Percentiles rank a stretch among this genome's conserved stretches.
These are phyloP conservation scores for Mungos mungo DNA, from an alignment of 2,113 vertebrate genomes.

Conservation along the genomic window DNA sequence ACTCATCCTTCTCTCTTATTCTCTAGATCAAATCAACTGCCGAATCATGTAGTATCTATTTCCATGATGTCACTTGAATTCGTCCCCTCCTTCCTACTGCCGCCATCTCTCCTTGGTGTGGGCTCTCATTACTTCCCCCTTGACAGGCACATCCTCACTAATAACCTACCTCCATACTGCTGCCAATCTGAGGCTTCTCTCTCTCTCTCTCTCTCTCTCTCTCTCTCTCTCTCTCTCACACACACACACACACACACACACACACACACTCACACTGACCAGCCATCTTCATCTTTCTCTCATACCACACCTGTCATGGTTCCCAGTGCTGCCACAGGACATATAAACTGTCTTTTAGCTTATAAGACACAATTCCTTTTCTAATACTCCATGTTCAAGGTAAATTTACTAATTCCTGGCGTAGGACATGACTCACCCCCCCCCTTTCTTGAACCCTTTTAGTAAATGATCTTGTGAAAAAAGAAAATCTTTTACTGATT, in stretches of 20 bases:
- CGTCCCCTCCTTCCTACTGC: conserved; percentile 10
- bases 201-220: too few relatives aligned
- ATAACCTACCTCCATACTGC: background rate
- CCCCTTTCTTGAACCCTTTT: background rate
- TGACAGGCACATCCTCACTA: background rate
- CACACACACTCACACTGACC: background rate
- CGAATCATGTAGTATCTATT: background rate
- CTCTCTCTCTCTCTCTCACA: background rate
- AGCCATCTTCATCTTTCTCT: fast-evolving
- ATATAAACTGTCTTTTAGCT: background rate
- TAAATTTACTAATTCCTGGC: background rate
- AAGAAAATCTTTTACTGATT: background rate
- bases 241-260: background rate
- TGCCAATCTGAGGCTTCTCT: background rate
- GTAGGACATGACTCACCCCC: background rate
- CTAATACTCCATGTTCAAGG: background rate
- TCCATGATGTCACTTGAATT: background rate
- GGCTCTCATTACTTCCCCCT: background rate
- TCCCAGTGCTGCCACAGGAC: background rate
- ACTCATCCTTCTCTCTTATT: conserved; percentile 26
- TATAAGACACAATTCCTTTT: background rate
- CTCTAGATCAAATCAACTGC: background rate
- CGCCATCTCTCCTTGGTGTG: background rate
- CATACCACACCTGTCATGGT: background rate
- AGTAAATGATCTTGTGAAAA: background rate